Percentiles rank a stretch among this genome's conserved stretches.
Evolutionary conservation across 2,797 vertebrate genomes (phyloP).

Genomic region (Lagodon rhomboides): DNA sequence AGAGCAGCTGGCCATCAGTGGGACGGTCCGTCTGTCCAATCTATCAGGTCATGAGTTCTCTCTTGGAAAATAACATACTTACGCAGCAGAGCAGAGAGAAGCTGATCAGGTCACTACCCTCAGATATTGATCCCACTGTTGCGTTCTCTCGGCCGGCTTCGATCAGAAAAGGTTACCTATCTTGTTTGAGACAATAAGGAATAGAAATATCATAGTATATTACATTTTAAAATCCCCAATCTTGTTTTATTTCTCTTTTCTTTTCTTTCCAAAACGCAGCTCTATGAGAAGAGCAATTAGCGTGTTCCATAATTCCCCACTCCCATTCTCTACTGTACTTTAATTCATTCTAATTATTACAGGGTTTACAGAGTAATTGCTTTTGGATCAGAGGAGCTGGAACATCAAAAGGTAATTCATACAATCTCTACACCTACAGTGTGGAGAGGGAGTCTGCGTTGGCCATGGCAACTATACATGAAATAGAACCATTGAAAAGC

Average conservation of each 20-base stretch:
- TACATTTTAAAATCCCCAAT: slow-evolving; percentile 1
- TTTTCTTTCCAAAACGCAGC: not conserved
- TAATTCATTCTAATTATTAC: slow-evolving; percentile 75
- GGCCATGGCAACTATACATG: slow-evolving; percentile 53
- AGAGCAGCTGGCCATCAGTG: slow-evolving; percentile 67
- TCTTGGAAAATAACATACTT: slow-evolving; percentile 57
- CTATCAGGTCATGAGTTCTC: slow-evolving; percentile 67
- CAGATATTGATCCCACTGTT: slow-evolving; percentile 48
- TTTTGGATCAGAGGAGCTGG: slow-evolving; percentile 70
- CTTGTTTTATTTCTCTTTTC: not conserved
- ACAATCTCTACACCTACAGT: slow-evolving; percentile 66
- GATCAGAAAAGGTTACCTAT: slow-evolving; percentile 44
- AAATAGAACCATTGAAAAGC: slow-evolving; percentile 68
- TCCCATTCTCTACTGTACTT: slow-evolving; percentile 65
- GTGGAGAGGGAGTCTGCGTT: slow-evolving; percentile 42
- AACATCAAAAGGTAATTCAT: slow-evolving; percentile 78
- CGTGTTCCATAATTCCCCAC: slow-evolving; percentile 43
- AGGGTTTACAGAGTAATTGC: slow-evolving; percentile 70
- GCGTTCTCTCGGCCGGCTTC: slow-evolving; percentile 18
- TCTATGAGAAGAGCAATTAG: slow-evolving; percentile 38
- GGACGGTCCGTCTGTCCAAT: slow-evolving; percentile 63
- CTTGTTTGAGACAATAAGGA: slow-evolving; percentile 9
- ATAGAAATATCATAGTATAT: not conserved
- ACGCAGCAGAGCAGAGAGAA: slow-evolving; percentile 39
- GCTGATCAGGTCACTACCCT: slow-evolving; percentile 47